Percentiles rank a stretch among this genome's conserved stretches.
Evolutionary conservation across 2,797 vertebrate species (phyloP).

Genomic region (Hylomyscus alleni): DNA sequence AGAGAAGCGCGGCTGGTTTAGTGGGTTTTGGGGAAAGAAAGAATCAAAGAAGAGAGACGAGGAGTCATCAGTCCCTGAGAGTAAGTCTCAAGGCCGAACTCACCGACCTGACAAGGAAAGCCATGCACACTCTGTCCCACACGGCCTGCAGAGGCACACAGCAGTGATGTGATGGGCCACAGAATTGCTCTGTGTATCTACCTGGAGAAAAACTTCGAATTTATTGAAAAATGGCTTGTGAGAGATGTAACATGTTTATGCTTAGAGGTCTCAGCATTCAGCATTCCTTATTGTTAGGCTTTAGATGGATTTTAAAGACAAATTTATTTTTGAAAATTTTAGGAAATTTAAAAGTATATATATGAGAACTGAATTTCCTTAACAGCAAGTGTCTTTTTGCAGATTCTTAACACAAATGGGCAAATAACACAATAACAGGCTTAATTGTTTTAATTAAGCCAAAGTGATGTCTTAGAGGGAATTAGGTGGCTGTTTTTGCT

Average conservation of each 20-base stretch:
- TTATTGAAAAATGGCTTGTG: conserved; percentile 43
- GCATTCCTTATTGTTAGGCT: conserved; percentile 25
- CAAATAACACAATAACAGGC: not conserved
- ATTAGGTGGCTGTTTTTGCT: not conserved
- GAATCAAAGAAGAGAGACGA: conserved; percentile 94
- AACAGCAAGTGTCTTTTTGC: not conserved
- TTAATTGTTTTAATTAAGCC: not conserved
- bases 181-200: conserved; percentile 8
- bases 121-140: not conserved
- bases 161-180: not conserved
- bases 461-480: not conserved
- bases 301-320: conserved; percentile 47
- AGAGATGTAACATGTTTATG: conserved; percentile 54
- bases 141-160: not conserved
- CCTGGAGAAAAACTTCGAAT: conserved; percentile 47
- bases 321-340: conserved; percentile 41
- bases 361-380: not conserved
- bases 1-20: conserved; percentile 95
- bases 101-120: not conserved
- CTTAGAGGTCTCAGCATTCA: conserved; percentile 7
- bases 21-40: conserved; percentile 94
- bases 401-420: conserved; percentile 17
- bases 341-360: not conserved
- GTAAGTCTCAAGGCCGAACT: conserved; percentile 85
- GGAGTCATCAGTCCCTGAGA: conserved; percentile 91